Conservation (phyloP, 37 sponge, comb jelly and placozoan species). For the Ianthella basta region DNA sequence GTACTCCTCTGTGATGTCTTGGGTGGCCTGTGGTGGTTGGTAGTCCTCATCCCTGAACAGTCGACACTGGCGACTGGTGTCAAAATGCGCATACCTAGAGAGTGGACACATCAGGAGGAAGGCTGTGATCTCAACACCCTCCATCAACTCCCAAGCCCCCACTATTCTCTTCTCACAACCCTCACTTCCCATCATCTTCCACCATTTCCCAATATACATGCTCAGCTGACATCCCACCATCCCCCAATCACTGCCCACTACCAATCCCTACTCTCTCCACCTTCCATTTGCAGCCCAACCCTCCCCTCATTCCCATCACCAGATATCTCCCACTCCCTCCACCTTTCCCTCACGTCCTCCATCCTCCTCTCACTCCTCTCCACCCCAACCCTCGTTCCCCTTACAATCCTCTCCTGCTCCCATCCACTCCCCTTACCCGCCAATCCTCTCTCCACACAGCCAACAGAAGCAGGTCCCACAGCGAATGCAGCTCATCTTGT, state of each 20-base stretch:
- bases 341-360: no score
- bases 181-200: no score
- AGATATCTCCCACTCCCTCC: no score
- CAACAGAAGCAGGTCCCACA: slow-evolving; percentile 68
- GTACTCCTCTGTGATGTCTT: slow-evolving; percentile 13
- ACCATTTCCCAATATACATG: no score
- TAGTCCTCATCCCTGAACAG: slow-evolving; percentile 68
- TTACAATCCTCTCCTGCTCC: no score
- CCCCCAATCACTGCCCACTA: no score
- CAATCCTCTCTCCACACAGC: slow-evolving; percentile 50
- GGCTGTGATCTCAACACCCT: background rate
- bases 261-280: no score
- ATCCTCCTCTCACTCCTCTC: slow-evolving; percentile 3
- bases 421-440: slow-evolving; percentile 68
- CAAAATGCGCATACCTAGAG: slow-evolving; percentile 65
- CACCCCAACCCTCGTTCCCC: slow-evolving; percentile 42
- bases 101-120: background rate
- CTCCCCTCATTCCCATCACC: no score
- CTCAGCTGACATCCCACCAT: no score
- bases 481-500: slow-evolving; percentile 59
- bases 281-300: no score
- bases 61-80: slow-evolving; percentile 13
- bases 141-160: background rate
- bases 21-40: slow-evolving; percentile 37
- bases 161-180: background rate